Evolutionary conservation across 2,797 vertebrate genomes (phyloP).

Genomic region (Pangasius sanitwongsei): DNA sequence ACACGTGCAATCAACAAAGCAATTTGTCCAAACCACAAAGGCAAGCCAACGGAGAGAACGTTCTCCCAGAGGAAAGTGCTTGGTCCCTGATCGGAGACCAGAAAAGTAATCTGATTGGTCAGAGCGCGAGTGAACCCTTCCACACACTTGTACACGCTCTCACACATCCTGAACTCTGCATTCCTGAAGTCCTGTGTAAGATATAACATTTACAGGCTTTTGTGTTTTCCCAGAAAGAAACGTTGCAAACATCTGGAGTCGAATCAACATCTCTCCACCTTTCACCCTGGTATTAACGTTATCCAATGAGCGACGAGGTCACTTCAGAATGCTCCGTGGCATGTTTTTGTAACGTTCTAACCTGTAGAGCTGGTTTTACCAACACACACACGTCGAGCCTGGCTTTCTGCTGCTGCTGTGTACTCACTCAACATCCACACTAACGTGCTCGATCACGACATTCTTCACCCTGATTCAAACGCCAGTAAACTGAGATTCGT

Average conservation of each 20-base stretch:
- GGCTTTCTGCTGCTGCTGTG: background rate
- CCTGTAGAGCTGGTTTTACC: slow-evolving; percentile 27
- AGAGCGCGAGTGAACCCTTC: background rate
- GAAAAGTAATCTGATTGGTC: slow-evolving; percentile 2
- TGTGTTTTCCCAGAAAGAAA: background rate
- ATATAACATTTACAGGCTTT: slow-evolving; percentile 16
- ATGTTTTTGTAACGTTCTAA: background rate
- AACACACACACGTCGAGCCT: background rate
- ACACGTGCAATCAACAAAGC: slow-evolving; percentile 44
- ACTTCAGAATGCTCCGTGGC: background rate
- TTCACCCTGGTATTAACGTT: background rate
- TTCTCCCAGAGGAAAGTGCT: slow-evolving; percentile 20
- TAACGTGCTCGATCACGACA: too few relatives aligned
- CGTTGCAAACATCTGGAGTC: background rate
- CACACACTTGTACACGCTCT: background rate
- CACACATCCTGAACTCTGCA: slow-evolving; percentile 52
- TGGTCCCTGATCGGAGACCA: slow-evolving; percentile 10
- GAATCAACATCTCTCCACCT: background rate
- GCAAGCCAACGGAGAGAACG: slow-evolving; percentile 17
- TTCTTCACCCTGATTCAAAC: background rate
- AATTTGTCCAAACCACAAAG: slow-evolving; percentile 37
- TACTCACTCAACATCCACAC: too few relatives aligned
- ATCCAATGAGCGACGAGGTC: background rate
- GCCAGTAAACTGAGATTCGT: rapidly evolving
- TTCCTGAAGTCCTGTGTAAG: slow-evolving; percentile 58